A percentile compares a stretch with the other conserved stretches of the same genome.
These are phyloP conservation scores for Trissonchulus latispiculum DNA, from an alignment of 2,888 invertebrate species.

Conservation along the genomic window DNA sequence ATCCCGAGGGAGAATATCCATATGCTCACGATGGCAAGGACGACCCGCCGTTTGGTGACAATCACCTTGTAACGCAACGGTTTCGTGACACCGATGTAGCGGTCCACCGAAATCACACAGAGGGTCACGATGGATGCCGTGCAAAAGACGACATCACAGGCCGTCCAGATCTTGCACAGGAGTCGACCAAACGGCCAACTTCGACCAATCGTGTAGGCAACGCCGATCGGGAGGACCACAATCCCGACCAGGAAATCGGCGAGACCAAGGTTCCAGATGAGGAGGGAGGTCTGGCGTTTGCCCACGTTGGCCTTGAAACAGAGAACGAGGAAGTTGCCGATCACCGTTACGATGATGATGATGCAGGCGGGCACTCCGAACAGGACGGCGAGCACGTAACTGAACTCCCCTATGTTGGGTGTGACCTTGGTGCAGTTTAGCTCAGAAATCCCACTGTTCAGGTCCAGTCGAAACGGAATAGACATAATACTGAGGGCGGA, in stretches of 20 bases:
- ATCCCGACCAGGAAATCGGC: slow-evolving; percentile 44
- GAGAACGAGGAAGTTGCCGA: slow-evolving; percentile 42
- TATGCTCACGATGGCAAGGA: slow-evolving; percentile 36
- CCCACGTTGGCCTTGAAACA: slow-evolving; percentile 43
- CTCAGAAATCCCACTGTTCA: no score
- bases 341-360: slow-evolving; percentile 40
- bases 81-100: slow-evolving; percentile 42
- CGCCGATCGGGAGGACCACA: slow-evolving; percentile 42
- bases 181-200: slow-evolving; percentile 51
- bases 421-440: background rate
- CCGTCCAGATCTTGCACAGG: slow-evolving; percentile 54
- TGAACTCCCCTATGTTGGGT: background rate
- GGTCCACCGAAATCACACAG: slow-evolving; percentile 49
- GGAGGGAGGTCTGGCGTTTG: slow-evolving; percentile 41
- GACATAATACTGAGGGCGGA: no score
- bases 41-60: slow-evolving; percentile 35
- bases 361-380: slow-evolving; percentile 37
- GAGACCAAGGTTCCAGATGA: slow-evolving; percentile 44
- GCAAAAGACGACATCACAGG: slow-evolving; percentile 54
- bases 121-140: slow-evolving; percentile 55
- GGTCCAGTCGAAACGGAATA: no score
- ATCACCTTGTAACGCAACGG: slow-evolving; percentile 41
- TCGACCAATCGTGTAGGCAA: slow-evolving; percentile 35
- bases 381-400: slow-evolving; percentile 16
- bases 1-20: slow-evolving; percentile 39